These are phyloP conservation scores for Eupleurogrammus muticus DNA, from an alignment of 2,797 vertebrate genomes.

Conservation along the genomic window DNA sequence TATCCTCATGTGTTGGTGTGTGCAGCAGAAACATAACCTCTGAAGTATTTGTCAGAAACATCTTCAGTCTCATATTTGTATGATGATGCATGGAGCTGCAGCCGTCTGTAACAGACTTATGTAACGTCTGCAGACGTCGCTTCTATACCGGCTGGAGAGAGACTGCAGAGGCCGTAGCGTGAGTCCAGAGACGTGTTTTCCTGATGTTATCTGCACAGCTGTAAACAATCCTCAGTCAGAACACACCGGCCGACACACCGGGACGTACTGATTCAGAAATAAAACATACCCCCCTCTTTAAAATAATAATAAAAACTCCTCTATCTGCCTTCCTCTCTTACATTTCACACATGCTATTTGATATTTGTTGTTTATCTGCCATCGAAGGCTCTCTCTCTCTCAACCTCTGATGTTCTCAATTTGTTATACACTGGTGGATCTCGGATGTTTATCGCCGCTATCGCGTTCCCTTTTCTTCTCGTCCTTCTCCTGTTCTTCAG, in stretches of 20 bases:
- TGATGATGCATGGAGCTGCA: slow-evolving; percentile 43
- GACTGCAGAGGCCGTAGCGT: slow-evolving; percentile 69
- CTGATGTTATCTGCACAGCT: slow-evolving; percentile 74
- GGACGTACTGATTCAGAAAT: slow-evolving; percentile 47
- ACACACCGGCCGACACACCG: slow-evolving; percentile 51
- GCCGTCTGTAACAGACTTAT: slow-evolving; percentile 39
- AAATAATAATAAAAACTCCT: not conserved
- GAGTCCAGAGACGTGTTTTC: slow-evolving; percentile 78
- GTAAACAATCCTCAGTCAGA: slow-evolving; percentile 75
- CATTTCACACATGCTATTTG: not conserved
- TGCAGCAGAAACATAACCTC: not conserved
- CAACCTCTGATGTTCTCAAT: not conserved
- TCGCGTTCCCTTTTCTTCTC: slow-evolving; percentile 56
- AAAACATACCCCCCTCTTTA: slow-evolving; percentile 26
- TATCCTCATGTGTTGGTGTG: not conserved
- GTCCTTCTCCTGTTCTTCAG: slow-evolving; percentile 44
- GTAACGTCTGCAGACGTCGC: slow-evolving; percentile 57
- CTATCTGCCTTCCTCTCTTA: not conserved
- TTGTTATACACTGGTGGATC: slow-evolving; percentile 39
- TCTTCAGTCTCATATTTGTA: slow-evolving; percentile 45
- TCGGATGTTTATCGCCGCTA: slow-evolving; percentile 60
- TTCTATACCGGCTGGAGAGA: slow-evolving; percentile 27
- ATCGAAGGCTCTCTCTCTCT: not conserved
- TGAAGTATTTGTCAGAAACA: slow-evolving; percentile 20
- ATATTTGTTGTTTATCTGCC: slow-evolving; percentile 20